Percentiles rank a stretch among this genome's conserved stretches.
Evolutionary conservation across 2,797 vertebrate genomes (phyloP).

Genomic region (Gadopsis marmoratus): DNA sequence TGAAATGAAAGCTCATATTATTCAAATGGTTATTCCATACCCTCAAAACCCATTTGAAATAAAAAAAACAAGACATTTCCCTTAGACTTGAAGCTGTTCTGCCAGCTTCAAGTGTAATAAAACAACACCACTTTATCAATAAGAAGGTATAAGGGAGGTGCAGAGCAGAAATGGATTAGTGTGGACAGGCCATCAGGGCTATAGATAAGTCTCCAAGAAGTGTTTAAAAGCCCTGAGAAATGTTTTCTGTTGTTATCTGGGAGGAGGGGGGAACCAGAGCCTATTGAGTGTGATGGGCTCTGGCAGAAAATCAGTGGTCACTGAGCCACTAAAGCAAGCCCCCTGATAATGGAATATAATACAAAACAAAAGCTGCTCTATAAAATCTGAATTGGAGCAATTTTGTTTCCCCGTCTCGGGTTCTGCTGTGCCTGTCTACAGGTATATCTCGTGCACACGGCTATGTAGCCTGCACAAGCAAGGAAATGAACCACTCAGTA

Average conservation of each 20-base stretch:
- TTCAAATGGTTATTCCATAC: slow-evolving; percentile 63
- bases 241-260: slow-evolving; percentile 87
- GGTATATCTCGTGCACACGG: slow-evolving; percentile 36
- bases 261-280: slow-evolving; percentile 67
- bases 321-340: slow-evolving; percentile 78
- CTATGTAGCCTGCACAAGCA: slow-evolving; percentile 21
- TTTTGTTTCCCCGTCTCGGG: slow-evolving; percentile 61
- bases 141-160: slow-evolving; percentile 82
- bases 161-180: slow-evolving; percentile 90
- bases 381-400: slow-evolving; percentile 80
- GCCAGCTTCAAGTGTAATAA: slow-evolving; percentile 86
- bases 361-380: slow-evolving; percentile 80
- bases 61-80: slow-evolving; percentile 79
- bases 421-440: slow-evolving; percentile 51
- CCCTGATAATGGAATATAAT: slow-evolving; percentile 78
- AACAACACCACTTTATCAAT: slow-evolving; percentile 89
- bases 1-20: slow-evolving; percentile 73
- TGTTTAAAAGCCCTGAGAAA: slow-evolving; percentile 92
- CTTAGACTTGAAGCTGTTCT: slow-evolving; percentile 79
- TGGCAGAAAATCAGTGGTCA: slow-evolving; percentile 93
- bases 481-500: slow-evolving; percentile 48
- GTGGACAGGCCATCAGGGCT: slow-evolving; percentile 88
- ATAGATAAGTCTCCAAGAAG: slow-evolving; percentile 88
- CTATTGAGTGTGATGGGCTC: slow-evolving; percentile 90
- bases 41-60: slow-evolving; percentile 62